Conservation (phyloP, 2,888 invertebrate species). For the Ryuthela nishihirai region DNA sequence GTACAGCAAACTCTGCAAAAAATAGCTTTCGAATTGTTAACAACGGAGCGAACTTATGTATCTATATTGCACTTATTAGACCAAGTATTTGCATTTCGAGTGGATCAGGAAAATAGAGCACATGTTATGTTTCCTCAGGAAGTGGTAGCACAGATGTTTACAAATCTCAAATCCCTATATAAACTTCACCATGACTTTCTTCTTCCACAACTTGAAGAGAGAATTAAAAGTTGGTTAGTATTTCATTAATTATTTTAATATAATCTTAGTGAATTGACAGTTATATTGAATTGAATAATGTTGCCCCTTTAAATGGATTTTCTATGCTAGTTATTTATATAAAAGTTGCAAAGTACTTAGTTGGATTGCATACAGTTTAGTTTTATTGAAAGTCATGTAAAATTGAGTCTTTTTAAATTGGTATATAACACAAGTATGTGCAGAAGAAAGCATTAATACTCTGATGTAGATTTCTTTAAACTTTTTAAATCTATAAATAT, state of each 20-base stretch:
- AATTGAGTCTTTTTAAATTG: too few species aligned
- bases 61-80: slow-evolving; percentile 59
- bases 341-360: too few species aligned
- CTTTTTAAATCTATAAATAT: too few species aligned
- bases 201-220: slow-evolving; percentile 59
- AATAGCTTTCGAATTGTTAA: slow-evolving; percentile 60
- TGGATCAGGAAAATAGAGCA: slow-evolving; percentile 59
- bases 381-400: too few species aligned
- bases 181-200: slow-evolving; percentile 63
- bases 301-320: too few species aligned
- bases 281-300: too few species aligned
- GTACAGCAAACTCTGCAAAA: slow-evolving; percentile 45
- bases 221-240: slow-evolving; percentile 58
- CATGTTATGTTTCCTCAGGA: slow-evolving; percentile 59
- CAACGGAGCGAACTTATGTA: slow-evolving; percentile 62
- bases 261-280: not conserved
- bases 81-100: slow-evolving; percentile 60
- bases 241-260: slow-evolving; percentile 3
- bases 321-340: not conserved
- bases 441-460: too few species aligned
- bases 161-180: slow-evolving; percentile 62
- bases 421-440: too few species aligned
- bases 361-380: too few species aligned
- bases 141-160: slow-evolving; percentile 60
- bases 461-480: too few species aligned